Evolutionary conservation across 1,140 invertebrate species (phyloP).

Genomic region (Littorina saxatilis): DNA sequence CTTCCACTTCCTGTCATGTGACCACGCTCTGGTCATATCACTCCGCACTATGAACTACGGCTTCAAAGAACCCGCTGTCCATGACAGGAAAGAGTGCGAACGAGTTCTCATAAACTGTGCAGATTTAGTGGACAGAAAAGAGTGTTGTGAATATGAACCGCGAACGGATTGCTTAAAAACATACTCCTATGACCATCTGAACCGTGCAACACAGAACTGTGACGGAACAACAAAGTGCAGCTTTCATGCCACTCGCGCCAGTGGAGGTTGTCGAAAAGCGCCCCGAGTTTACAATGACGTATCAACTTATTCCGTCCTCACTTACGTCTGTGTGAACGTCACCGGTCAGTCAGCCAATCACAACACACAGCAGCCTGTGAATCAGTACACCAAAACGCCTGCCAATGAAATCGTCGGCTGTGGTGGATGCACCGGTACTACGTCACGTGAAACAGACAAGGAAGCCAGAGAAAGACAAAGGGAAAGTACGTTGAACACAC

Average conservation of each 20-base stretch:
- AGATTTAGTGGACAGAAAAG: background rate
- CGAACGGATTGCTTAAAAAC: slow-evolving; percentile 4
- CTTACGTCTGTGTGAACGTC: slow-evolving; percentile 20
- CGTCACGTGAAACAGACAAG: background rate
- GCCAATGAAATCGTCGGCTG: background rate
- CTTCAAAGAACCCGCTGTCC: background rate
- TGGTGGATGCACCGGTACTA: background rate
- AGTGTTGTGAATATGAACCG: slow-evolving; percentile 10
- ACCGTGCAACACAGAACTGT: background rate
- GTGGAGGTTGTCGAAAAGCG: background rate
- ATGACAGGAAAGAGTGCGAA: background rate
- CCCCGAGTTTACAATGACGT: background rate
- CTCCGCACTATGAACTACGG: slow-evolving; percentile 11
- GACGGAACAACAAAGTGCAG: slow-evolving; percentile 13
- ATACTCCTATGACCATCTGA: slow-evolving; percentile 6
- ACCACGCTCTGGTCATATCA: background rate
- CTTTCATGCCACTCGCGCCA: slow-evolving; percentile 4
- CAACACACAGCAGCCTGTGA: no score
- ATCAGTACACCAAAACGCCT: no score
- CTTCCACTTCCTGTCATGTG: slow-evolving; percentile 30
- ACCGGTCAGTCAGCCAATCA: background rate
- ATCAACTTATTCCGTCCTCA: slow-evolving; percentile 19
- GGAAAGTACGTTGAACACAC: background rate
- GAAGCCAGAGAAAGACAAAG: background rate
- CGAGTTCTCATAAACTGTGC: background rate